Evolutionary conservation across 2,888 invertebrate species (phyloP).

Genomic region (Odontothrips loti): DNA sequence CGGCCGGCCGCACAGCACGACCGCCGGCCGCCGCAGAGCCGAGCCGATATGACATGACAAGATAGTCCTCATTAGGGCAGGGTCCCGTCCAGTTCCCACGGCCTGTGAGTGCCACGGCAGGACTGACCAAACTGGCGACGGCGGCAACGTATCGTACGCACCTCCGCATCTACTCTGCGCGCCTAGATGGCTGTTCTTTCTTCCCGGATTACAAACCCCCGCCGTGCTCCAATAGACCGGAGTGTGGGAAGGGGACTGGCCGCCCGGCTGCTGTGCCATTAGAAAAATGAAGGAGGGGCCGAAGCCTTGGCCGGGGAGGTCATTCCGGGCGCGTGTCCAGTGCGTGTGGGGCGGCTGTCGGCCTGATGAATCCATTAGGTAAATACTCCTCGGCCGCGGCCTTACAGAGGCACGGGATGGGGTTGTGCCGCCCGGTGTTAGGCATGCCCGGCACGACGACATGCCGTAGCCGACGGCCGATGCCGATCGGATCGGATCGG

Average conservation of each 20-base stretch:
- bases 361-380: neutral
- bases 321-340: neutral
- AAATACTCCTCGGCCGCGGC: neutral
- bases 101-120: neutral
- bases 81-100: neutral
- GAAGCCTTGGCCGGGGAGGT: neutral
- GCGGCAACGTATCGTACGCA: too few relatives aligned
- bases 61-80: neutral
- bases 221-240: too few relatives aligned
- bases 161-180: too few relatives aligned
- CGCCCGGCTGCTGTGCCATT: neutral
- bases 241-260: neutral
- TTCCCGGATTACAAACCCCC: too few relatives aligned
- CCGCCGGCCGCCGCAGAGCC: neutral
- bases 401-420: too few relatives aligned
- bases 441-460: too few relatives aligned
- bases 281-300: constrained; percentile 11
- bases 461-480: too few relatives aligned
- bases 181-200: too few relatives aligned
- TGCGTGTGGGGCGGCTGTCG: neutral
- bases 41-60: neutral
- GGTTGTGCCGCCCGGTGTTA: too few relatives aligned
- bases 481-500: too few relatives aligned
- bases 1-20: neutral
- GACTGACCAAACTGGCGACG: too few relatives aligned